Evolutionary conservation across 2,113 vertebrate genomes (phyloP).

Genomic region (Campylomormyrus numenius): DNA sequence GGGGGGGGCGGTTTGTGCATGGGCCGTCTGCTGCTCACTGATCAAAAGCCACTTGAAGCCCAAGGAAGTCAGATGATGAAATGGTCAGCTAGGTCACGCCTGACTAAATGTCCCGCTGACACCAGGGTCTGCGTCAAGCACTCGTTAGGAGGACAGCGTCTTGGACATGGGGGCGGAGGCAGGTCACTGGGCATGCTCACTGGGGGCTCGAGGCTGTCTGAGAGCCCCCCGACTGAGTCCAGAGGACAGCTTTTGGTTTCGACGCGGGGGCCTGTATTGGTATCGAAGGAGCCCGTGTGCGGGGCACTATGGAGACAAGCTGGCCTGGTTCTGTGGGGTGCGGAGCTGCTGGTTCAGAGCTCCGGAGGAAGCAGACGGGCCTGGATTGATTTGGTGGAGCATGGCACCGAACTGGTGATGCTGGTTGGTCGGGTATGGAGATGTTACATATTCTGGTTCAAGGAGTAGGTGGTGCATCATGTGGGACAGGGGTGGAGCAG

Average conservation of each 20-base stretch:
- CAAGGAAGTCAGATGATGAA: neutral
- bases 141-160: neutral
- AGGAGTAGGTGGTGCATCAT: neutral
- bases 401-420: neutral
- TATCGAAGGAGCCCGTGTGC: neutral
- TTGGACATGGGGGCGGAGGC: neutral
- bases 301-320: neutral
- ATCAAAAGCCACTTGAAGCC: conserved; percentile 31
- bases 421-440: neutral
- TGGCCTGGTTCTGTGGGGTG: neutral
- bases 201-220: neutral
- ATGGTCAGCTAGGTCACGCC: neutral
- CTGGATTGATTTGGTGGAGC: neutral
- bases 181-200: neutral
- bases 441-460: neutral
- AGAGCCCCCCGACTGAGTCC: neutral
- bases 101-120: neutral
- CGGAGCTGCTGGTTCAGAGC: neutral
- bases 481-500: neutral
- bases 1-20: conserved; percentile 24
- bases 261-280: neutral
- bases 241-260: neutral
- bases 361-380: neutral
- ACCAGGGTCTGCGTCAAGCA: neutral
- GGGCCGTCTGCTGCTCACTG: conserved; percentile 18